Evolutionary conservation across 1,140 invertebrate genomes (phyloP).

Genomic region (Sycobia sp.): DNA sequence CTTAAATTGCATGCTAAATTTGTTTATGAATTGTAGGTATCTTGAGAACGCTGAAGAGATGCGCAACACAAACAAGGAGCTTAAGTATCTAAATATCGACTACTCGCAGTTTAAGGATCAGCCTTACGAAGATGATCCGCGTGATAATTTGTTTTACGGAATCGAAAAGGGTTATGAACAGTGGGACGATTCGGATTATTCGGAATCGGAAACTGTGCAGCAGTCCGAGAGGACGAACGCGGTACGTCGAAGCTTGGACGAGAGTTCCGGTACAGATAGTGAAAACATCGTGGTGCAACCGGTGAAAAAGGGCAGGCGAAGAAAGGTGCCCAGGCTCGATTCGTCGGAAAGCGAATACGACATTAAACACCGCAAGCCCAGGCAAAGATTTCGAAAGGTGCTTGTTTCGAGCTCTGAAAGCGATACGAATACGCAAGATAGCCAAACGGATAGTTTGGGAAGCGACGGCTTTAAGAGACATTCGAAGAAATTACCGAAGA

Average conservation of each 20-base stretch:
- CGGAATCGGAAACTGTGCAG: conserved; percentile 56
- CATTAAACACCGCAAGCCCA: conserved; percentile 45
- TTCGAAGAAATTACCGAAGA: conserved; percentile 28
- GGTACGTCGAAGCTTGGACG: conserved; percentile 50
- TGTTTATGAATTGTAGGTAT: conserved; percentile 47
- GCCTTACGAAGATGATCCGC: conserved; percentile 60
- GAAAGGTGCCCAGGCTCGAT: conserved; percentile 54
- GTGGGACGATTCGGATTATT: conserved; percentile 56
- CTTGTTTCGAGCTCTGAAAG: conserved; percentile 54
- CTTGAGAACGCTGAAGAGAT: conserved; percentile 66
- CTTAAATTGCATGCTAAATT: not conserved
- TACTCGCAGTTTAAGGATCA: conserved; percentile 69
- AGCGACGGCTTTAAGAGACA: conserved; percentile 54
- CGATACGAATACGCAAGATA: conserved; percentile 60
- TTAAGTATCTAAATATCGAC: conserved; percentile 71
- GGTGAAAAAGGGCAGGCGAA: conserved; percentile 42
- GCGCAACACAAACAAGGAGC: conserved; percentile 65
- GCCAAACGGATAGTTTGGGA: conserved; percentile 57
- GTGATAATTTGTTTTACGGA: conserved; percentile 58
- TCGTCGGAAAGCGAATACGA: conserved; percentile 63
- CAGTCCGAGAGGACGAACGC: conserved; percentile 50
- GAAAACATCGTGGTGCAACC: conserved; percentile 46
- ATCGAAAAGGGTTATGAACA: conserved; percentile 68
- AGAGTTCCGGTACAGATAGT: conserved; percentile 55
- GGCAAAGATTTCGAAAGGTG: conserved; percentile 47